Evolutionary conservation across 2,113 vertebrate species (phyloP).

Genomic region (Serinus canaria): DNA sequence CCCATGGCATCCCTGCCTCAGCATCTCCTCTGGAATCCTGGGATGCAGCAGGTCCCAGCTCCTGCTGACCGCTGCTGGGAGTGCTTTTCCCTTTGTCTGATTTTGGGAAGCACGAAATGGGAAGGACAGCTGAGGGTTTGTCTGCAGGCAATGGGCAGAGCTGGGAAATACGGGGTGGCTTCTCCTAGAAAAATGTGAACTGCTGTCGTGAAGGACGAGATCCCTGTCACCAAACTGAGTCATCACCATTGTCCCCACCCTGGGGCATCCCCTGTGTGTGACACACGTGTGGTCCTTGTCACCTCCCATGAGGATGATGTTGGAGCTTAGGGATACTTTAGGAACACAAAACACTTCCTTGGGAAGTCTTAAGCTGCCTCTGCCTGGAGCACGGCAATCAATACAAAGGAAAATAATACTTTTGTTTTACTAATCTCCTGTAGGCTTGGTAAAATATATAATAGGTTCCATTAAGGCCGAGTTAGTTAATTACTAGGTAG

Average conservation of each 20-base stretch:
- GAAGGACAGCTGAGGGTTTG: fast-evolving
- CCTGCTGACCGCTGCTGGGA: fast-evolving
- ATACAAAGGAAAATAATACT: slow-evolving; percentile 36
- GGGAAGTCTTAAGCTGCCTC: background rate
- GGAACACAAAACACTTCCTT: background rate
- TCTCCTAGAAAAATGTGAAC: background rate
- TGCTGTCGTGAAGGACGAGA: background rate
- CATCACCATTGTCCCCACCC: background rate
- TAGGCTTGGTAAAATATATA: slow-evolving; percentile 19
- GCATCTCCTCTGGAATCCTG: background rate
- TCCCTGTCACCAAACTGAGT: background rate
- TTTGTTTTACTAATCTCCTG: slow-evolving; percentile 27
- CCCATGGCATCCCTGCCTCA: background rate
- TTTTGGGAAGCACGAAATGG: background rate
- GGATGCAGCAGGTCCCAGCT: background rate
- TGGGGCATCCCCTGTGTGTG: background rate
- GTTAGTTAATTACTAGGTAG: slow-evolving; percentile 58
- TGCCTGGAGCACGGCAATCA: background rate
- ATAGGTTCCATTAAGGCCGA: slow-evolving; percentile 46
- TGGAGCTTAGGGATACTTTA: background rate
- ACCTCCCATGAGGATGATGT: background rate
- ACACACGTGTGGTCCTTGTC: background rate
- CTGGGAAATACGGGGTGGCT: fast-evolving
- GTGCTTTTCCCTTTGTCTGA: background rate
- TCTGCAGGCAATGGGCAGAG: too few species aligned